Evolutionary conservation across 2,888 invertebrate genomes (phyloP).

Genomic region (Acleris holmiana): DNA sequence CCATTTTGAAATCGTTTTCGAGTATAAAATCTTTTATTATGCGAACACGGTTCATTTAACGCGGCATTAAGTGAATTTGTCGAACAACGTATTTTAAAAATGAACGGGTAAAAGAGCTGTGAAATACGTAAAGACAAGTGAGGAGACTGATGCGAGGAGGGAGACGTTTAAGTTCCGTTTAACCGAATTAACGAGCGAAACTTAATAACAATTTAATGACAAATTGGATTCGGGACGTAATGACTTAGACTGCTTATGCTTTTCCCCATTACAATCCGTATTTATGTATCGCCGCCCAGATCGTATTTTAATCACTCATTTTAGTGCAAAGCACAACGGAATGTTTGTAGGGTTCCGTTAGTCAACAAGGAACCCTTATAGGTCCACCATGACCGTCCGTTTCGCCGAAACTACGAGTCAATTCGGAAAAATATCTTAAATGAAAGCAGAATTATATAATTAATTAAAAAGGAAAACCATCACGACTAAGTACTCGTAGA

Average conservation of each 20-base stretch:
- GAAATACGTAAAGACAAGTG: conserved; percentile 56
- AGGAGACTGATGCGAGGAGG: conserved; percentile 50
- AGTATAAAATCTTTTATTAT: conserved; percentile 83
- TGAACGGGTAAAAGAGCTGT: conserved; percentile 73
- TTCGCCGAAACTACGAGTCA: too few species aligned
- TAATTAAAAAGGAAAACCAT: too few species aligned
- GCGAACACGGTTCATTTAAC: conserved; percentile 82
- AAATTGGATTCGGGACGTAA: conserved; percentile 28
- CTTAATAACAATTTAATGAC: conserved; percentile 26
- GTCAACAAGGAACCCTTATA: too few species aligned
- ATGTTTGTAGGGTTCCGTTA: neutral
- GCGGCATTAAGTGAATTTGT: conserved; percentile 82
- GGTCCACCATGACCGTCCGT: too few species aligned
- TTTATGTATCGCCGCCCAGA: neutral
- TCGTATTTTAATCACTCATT: neutral
- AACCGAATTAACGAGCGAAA: conserved; percentile 43
- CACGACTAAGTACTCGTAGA: too few species aligned
- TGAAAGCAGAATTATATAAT: too few species aligned
- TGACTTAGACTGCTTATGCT: conserved; percentile 1
- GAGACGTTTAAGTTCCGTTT: conserved; percentile 58
- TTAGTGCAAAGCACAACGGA: neutral
- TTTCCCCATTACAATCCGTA: neutral
- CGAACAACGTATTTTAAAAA: conserved; percentile 80
- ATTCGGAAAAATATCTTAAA: too few species aligned
- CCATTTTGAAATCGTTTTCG: conserved; percentile 77